Evolutionary conservation across 1,140 invertebrate genomes (phyloP), one percentile per base, ranked within the genome.

Genomic region (Musca domestica): DNA sequence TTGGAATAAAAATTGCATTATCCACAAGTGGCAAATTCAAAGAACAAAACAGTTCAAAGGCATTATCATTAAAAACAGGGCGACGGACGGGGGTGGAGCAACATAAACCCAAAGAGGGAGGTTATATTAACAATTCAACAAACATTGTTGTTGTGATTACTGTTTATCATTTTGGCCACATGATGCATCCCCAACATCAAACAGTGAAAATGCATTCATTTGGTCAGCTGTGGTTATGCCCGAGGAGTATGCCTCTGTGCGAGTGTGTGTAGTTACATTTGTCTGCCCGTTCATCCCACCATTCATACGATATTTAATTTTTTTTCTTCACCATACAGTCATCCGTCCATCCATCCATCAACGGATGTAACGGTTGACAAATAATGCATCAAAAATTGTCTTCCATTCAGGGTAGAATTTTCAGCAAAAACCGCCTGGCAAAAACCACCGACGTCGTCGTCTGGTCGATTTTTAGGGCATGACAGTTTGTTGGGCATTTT

Each of bases 361-460:
- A 70, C 77, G 77, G 77, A 79, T 79, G 77, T 79, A 78, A 79
- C 77, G 77, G 74, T 77, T 77, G 74, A 78, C 74, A 78, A 78
- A 78, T 63, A 68, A 68, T 68, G 58, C 67, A 64, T 63, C 61
- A 68, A 68, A 58, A 41, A 34, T 34, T 65, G 23, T 12, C 20
- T 23, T 65, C 64, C 41, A 15, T 41, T 51, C 64, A 65, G 7
- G 19, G 56, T 49, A 64, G 30, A 41, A 2, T 63, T 49, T 64
- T 64, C n/a, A 22, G 9, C 17, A 64, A 61, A 27, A 41, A 2
- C 2, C 34, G 34, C 6, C 10, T 41, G 34, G 34, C 34, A 2
- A 41, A n/a, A 5, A 41, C 34, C 34, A 41, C 34, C 34, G 10
- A 9, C 34, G 34, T n/a, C n/a, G n/a, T 41, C 12, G 34, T 51